A percentile compares a stretch with the other conserved stretches of the same genome.
Conservation (phyloP, 1,140 invertebrate genomes). For the Orchesella cincta region DNA sequence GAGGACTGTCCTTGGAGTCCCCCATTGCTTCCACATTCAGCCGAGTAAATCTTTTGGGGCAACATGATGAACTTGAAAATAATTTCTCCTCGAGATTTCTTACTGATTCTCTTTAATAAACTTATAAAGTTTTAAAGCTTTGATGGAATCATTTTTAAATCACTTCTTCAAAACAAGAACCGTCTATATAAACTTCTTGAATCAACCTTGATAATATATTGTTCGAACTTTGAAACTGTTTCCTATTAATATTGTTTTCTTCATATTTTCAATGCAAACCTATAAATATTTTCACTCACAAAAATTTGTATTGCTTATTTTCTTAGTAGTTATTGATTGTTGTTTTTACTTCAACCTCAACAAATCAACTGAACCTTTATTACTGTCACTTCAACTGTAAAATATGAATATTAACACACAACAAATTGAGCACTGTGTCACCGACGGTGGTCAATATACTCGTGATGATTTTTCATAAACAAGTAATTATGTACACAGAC, state of each 20-base stretch:
- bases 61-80: constrained; percentile 9
- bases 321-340: neutral
- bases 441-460: neutral
- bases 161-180: neutral
- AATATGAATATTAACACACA: neutral
- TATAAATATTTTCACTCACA: constrained; percentile 6
- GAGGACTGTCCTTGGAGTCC: constrained; percentile 44
- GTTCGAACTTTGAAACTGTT: neutral
- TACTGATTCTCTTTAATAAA: constrained; percentile 18
- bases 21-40: constrained; percentile 28
- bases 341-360: neutral
- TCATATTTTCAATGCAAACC: neutral
- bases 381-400: neutral
- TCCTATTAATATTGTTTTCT: neutral
- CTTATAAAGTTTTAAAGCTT: constrained; percentile 29
- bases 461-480: neutral
- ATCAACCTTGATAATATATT: neutral
- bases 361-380: neutral
- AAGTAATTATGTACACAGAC: neutral
- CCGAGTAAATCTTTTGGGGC: constrained; percentile 24
- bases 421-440: neutral
- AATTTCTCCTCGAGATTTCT: constrained; percentile 9
- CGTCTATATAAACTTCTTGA: neutral
- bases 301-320: neutral
- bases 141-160: neutral